Evolutionary conservation across 2,113 vertebrate genomes (phyloP), one percentile per base, ranked within the genome.

Genomic region (Cyprinodon variegatus): DNA sequence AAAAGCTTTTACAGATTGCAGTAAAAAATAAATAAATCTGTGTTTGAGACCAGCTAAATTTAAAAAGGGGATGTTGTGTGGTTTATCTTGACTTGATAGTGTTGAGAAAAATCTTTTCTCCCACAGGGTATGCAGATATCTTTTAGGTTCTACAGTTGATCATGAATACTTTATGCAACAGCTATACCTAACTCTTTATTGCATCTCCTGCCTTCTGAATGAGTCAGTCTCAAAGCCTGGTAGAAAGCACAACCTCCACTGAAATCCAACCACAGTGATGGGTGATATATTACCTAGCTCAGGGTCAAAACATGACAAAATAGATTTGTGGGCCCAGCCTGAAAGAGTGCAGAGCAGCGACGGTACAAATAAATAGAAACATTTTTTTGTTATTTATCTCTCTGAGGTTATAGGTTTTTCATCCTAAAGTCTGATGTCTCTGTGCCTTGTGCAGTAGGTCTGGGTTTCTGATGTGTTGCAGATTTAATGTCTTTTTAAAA

Each of bases 221-320:
- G 39, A 39, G 29, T 68, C 4, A 5, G 4, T 48, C 5, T 61
- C 3, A 39, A 48, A 50, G 6, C 22, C 2, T 3, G 12, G 46
- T 48, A 5, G 2, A n/a, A 53, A 70, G 38, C 39, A 13, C 11
- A 60, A 7, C 38, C 43, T 36, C n/a, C 69, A 36, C 17, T 17
- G 50, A 38, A 79, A 43, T 68, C 45, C 20, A 13, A 39, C 41
- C n/a, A 2, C 46, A 37, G 40, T 60, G 17, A 40, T 20, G n/a
- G 37, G 3, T n/a, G 45, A 29, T 57, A 9, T 2, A 57, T 65
- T 65, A 65, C 15, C 7, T 48, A 59, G 9, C 38, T 17, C 48
- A 59, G 43, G n/a, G 38, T 71, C 20, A 66, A 72, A 50, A 72
- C 59, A 13, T 11, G 50, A 11, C 11, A 57, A 62, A 73, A 73